Base-by-base conservation (phyloP, 2,888 invertebrate genomes). In the Acanthococcus lagerstroemiae region DNA sequence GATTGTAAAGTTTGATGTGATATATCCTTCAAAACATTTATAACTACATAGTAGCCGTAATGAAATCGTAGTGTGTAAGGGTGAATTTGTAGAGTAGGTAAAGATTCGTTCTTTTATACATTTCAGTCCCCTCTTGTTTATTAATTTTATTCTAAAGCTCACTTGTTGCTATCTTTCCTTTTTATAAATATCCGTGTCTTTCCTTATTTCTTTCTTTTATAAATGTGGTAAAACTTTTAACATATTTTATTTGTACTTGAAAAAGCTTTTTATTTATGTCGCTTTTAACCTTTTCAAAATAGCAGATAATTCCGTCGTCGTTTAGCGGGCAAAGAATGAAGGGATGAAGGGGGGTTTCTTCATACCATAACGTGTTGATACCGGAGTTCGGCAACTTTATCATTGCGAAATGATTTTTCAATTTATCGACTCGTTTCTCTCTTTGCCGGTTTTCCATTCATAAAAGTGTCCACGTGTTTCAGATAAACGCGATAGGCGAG, bases 121-220 rank as follows among this genome's bases (percentile, higher is more conserved):
- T 52, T 52, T 30, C 60, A 50, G 60, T 48, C 61, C 61, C 61
- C 61, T 61, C 61, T 61, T 61, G 61, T 52, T 61, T 61, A 61
- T 61, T 61, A 61, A 61, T 61, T 61, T 61, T 61, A 61, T 61
- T 61, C 61, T 61, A 61, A 61, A 61, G 61, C 61, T 50, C 61
- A 61, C 61, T 61, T 61, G 61, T 61, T 61, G 61, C 61, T 61
- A 61, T 61, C 61, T 61, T 61, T 61, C 61, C 61, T 61, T 50
- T 61, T 61, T 61, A 61, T 61, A 61, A 58, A 61, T 61, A 61
- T 27, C 61, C 61, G 61, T 52, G 61, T 61, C 61, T 61, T 61
- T 61, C 61, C 61, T 61, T 61, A 61, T 61, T 54, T 50, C 50
- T 52, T 52, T 24, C 50, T 61, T 61, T 61, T 61, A 61, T 61